Base-by-base conservation (phyloP, 2,113 vertebrate species). In the Ranitomeya variabilis region DNA sequence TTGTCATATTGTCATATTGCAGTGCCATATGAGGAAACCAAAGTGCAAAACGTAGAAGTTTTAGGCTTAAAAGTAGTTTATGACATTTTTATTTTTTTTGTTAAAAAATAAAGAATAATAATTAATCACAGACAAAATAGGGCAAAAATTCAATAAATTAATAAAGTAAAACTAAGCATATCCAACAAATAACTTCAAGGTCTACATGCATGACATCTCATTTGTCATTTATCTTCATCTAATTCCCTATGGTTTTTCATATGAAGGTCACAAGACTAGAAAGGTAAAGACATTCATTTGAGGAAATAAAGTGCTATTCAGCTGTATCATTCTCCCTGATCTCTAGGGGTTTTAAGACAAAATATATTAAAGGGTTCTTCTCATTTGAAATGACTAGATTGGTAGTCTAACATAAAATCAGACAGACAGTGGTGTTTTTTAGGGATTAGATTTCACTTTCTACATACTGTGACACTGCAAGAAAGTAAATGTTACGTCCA, bases 251-350 rank as follows among this genome's bases (percentile, higher is more conserved):
- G 69, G n/a, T 85, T 76, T 59, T 21, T 16, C 62, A 21, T 83
- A 45, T 84, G 37, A 73, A 73, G 26, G 23, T 64, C 62, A 64
- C 16, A 64, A 64, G 4, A 37, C 69, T 37, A 85, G 23, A 31
- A 73, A 74, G 67, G 52, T 37, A 85, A 85, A 85, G 26, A 55
- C 19, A 74, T 85, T 73, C 54, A 55, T 85, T 73, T 85, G 54
- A 74, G 55, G 51, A 60, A 23, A 55, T 71, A n/a, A 16, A 86
- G 59, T 21, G 6, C 55, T 59, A 79, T 62, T 60, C 37, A 86
- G 26, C 73, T 66, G 31, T 79, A 66, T 26, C 74, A 86, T 66
- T 86, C 31, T n/a, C 18, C 62, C 16, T n/a, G 16, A 77, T 78
- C 57, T 21, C 57, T n/a, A 45, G 71, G 31, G 55, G 10, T 11